A percentile compares a stretch with the other conserved stretches of the same genome.
Conservation (phyloP, 64 coral and sea anemone genomes). For the Platygyra sinensis region DNA sequence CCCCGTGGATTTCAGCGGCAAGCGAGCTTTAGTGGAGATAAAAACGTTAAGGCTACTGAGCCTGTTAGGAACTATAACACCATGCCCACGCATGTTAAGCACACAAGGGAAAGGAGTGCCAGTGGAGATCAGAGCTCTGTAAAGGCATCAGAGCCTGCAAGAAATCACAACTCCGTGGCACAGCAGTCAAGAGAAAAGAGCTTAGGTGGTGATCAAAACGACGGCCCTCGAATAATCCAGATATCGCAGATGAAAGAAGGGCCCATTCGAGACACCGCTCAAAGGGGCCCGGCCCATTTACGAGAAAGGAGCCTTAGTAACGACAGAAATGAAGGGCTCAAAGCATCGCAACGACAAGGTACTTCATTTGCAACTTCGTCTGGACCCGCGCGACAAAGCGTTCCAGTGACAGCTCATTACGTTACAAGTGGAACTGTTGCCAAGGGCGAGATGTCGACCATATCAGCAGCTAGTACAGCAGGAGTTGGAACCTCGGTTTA, state of each 20-base stretch:
- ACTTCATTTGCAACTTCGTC: slow-evolving; percentile 16
- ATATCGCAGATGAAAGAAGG: background rate
- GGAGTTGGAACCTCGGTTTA: slow-evolving; percentile 1
- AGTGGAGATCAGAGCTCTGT: background rate
- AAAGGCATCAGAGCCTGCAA: background rate
- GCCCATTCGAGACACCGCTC: background rate
- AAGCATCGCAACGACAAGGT: slow-evolving; percentile 8
- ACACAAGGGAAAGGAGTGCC: background rate
- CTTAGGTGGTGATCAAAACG: background rate
- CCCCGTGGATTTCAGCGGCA: slow-evolving; percentile 17
- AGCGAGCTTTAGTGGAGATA: slow-evolving; percentile 6
- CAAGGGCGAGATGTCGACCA: background rate
- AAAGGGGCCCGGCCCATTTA: background rate
- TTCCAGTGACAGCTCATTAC: slow-evolving; percentile 29
- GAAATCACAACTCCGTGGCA: background rate
- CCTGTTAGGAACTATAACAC: slow-evolving; percentile 2
- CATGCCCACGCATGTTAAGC: background rate
- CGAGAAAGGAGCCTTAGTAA: slow-evolving; percentile 35
- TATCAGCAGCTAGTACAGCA: background rate
- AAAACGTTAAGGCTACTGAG: background rate
- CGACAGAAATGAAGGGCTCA: slow-evolving; percentile 19
- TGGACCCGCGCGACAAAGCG: background rate
- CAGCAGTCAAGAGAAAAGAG: slow-evolving; percentile 20
- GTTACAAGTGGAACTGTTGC: slow-evolving; percentile 15
- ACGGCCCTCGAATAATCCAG: background rate